These are phyloP conservation scores for Chamaea fasciata DNA, from an alignment of 2,113 vertebrate species.

Conservation along the genomic window DNA sequence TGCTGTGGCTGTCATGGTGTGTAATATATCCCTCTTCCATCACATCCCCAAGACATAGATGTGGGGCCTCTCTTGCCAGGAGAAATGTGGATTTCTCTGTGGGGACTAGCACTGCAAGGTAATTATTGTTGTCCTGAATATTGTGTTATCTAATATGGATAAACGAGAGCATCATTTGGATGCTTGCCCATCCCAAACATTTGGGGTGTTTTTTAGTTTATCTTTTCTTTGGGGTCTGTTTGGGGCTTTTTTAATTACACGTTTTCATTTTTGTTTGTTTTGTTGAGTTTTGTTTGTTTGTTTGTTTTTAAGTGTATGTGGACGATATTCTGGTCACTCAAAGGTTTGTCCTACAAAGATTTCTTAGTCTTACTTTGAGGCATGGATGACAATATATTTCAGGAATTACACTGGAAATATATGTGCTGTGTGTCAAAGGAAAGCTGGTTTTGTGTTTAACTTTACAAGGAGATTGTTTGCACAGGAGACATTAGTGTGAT, in stretches of 20 bases:
- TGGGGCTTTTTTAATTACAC: not conserved
- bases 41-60: not conserved
- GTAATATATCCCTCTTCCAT: not conserved
- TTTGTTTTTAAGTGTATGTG: not conserved
- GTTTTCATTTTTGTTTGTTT: not conserved
- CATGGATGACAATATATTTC: not conserved
- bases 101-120: not conserved
- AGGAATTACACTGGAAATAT: not conserved
- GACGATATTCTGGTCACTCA: not conserved
- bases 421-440: not conserved
- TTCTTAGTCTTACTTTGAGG: not conserved
- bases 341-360: not conserved
- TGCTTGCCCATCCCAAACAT: not conserved
- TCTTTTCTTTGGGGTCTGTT: not conserved
- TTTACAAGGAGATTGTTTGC: not conserved
- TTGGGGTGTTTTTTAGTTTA: not conserved
- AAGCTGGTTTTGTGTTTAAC: not conserved
- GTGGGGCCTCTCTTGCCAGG: not conserved
- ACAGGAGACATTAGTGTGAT: not conserved
- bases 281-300: not conserved
- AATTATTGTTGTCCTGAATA: not conserved
- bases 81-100: not conserved
- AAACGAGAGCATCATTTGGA: not conserved
- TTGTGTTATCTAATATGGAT: not conserved
- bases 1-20: not conserved